These are phyloP conservation scores for Camponotus vicinus DNA, from an alignment of 1,140 invertebrate species.

Conservation along the genomic window DNA sequence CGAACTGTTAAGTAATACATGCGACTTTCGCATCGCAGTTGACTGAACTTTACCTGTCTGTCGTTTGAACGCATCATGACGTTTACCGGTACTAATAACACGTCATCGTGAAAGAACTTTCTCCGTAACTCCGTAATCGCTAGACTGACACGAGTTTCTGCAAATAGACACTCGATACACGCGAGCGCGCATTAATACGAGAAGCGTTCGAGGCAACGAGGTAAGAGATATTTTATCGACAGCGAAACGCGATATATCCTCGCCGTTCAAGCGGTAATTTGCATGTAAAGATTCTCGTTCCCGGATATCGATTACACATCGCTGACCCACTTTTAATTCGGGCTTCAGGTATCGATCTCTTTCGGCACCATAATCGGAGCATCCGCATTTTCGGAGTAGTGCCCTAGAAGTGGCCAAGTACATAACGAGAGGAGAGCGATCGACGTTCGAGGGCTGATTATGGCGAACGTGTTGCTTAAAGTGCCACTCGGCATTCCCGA, in stretches of 20 bases:
- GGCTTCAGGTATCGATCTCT: neutral
- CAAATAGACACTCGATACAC: constrained; percentile 6
- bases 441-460: constrained; percentile 20
- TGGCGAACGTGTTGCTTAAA: neutral
- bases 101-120: constrained; percentile 15
- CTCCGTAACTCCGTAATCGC: constrained; percentile 25
- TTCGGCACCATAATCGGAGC: constrained; percentile 21
- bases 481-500: constrained; percentile 17
- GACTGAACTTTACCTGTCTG: neutral
- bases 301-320: constrained; percentile 53
- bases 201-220: constrained; percentile 12
- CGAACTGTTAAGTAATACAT: constrained; percentile 5
- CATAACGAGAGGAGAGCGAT: constrained; percentile 32
- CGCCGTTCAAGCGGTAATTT: constrained; percentile 23
- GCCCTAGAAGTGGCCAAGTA: constrained; percentile 2
- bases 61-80: constrained; percentile 3
- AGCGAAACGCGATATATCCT: constrained; percentile 32
- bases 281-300: constrained; percentile 36
- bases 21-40: neutral
- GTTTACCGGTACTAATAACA: constrained; percentile 16
- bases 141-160: constrained; percentile 23
- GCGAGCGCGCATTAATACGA: constrained; percentile 29
- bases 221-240: constrained; percentile 53
- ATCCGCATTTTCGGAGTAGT: constrained; percentile 30
- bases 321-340: constrained; percentile 42